Conservation (phyloP, 2,888 invertebrate species). For the Heliconius charithonia region DNA sequence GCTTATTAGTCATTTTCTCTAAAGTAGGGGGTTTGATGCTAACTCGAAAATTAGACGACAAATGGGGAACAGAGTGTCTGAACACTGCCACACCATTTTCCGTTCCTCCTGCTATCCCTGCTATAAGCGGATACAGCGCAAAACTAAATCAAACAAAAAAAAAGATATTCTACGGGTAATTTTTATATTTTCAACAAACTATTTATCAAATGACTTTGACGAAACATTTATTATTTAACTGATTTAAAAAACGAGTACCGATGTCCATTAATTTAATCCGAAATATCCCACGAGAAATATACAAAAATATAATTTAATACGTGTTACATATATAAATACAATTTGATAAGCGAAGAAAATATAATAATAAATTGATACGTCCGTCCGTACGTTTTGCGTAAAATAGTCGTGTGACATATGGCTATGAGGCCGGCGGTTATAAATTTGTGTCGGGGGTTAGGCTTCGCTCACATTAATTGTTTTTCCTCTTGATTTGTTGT, state of each 20-base stretch:
- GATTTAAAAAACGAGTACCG: background rate
- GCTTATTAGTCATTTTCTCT: no score
- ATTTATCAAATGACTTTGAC: no score
- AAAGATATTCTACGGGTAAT: no score
- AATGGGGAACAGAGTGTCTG: no score
- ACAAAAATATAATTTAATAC: slow-evolving; percentile 22
- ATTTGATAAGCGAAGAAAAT: slow-evolving; percentile 29
- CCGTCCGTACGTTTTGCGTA: slow-evolving; percentile 21
- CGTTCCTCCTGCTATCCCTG: no score
- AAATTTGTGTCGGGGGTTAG: slow-evolving; percentile 11
- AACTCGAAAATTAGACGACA: no score
- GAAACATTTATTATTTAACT: background rate
- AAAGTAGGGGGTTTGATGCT: no score
- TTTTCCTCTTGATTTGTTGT: no score
- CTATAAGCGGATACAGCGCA: no score
- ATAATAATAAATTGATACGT: slow-evolving; percentile 30
- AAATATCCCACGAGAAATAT: slow-evolving; percentile 11
- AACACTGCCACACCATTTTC: no score
- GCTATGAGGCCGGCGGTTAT: slow-evolving; percentile 22
- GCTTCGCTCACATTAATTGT: background rate
- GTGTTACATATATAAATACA: slow-evolving; percentile 20
- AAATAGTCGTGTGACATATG: slow-evolving; percentile 32
- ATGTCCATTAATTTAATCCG: slow-evolving; percentile 6
- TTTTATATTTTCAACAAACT: no score
- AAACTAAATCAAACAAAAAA: background rate